Base-by-base conservation (phyloP, 1,140 invertebrate genomes). In the Zaprionus capensis region DNA sequence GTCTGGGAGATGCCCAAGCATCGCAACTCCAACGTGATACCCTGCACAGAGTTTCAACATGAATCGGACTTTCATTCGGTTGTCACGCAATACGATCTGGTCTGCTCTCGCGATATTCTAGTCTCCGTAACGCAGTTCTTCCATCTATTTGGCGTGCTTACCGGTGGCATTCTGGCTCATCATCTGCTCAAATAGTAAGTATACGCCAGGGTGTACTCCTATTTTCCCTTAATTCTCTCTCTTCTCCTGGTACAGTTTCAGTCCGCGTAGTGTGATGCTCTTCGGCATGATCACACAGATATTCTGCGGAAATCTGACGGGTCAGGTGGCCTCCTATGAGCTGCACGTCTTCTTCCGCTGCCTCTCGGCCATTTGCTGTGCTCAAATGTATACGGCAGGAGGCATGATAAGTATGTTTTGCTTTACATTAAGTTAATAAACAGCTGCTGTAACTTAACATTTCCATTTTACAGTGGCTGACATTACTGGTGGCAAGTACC, bases 91-190 rank as follows among this genome's bases (percentile, higher is more conserved):
- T 93, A 90, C 71, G 92, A 93, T 80, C 69, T 93, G 44, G 92
- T 93, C 22, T 93, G 93, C 66, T 93, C 93, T 3, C 90, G 91
- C 36, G 92, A 91, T 56, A 93, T 93, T 17, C 78, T 93, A n/a
- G 91, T 93, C 22, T 93, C 93, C 7, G 91, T 93, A 7, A 93
- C 93, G 11, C 93, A 93, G 76, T 93, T 92, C 80, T 93, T 93
- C 76, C 93, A 93, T 77, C 71, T 93, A 9, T 93, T 93, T 51
- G 93, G 93, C 28, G 93, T 93, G 6, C 82, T 93, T 5, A 87
- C 92, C 1, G 93, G 93, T 6, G 93, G 93, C 24, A 87, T 93
- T 15, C 57, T 93, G 57, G 93, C 93, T 11, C 93, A 92, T 58
- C 87, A 93, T 63, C 62, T 93, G 9, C 80, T 93, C 5, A 92